Evolutionary conservation across 2,888 invertebrate genomes (phyloP).

Genomic region (Amphimallon solstitiale): DNA sequence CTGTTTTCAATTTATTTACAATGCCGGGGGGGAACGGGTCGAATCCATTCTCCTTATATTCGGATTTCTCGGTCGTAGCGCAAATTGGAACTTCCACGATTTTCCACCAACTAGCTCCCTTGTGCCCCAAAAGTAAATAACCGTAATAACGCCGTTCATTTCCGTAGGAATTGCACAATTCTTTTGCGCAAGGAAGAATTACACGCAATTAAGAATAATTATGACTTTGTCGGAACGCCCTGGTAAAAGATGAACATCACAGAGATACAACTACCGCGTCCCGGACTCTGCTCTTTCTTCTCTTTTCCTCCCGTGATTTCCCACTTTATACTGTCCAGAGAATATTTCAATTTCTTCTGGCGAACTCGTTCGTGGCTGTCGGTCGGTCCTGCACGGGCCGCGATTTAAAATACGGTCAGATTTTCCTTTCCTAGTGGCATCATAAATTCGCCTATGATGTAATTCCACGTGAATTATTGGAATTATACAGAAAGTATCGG

Average conservation of each 20-base stretch:
- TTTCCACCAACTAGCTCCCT: too few species aligned
- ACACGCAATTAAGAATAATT: constrained; percentile 18
- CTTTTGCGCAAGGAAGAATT: constrained; percentile 8
- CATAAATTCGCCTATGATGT: constrained; percentile 5
- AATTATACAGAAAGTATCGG: too few species aligned
- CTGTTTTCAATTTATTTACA: too few species aligned
- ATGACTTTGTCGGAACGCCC: background rate
- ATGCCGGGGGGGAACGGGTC: too few species aligned
- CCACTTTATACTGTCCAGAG: background rate
- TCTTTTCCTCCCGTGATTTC: background rate
- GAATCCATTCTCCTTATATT: too few species aligned
- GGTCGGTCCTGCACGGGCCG: background rate
- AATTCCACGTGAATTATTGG: background rate
- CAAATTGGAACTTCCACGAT: too few species aligned
- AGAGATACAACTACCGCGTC: background rate
- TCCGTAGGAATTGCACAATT: background rate
- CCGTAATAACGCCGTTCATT: constrained; percentile 7
- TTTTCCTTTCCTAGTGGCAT: background rate
- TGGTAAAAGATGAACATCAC: too few species aligned
- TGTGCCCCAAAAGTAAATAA: background rate
- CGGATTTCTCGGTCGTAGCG: too few species aligned
- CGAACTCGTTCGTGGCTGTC: background rate
- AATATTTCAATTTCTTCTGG: constrained; percentile 13
- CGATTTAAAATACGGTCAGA: constrained; percentile 4
- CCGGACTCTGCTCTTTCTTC: background rate